Evolutionary conservation across 2,888 invertebrate species (phyloP).

Genomic region (Bellardia bayeri): DNA sequence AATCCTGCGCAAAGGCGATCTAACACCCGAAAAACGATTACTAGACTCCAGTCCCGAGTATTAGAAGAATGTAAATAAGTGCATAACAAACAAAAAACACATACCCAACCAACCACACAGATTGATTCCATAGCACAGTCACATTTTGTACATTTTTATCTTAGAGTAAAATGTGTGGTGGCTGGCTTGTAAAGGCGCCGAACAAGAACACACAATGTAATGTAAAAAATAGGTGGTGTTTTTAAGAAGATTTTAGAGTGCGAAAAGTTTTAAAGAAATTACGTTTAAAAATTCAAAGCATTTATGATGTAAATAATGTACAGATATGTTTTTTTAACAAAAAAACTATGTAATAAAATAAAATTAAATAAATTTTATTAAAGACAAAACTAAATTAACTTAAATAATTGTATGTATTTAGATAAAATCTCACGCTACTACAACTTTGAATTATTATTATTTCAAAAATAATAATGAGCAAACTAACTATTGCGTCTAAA

Average conservation of each 20-base stretch:
- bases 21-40: conserved; percentile 84
- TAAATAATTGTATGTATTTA: conserved; percentile 54
- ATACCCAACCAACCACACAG: no score
- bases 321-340: conserved; percentile 67
- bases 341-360: conserved; percentile 67
- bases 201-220: neutral
- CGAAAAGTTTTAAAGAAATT: conserved; percentile 29
- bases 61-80: conserved; percentile 72
- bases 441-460: conserved; percentile 69
- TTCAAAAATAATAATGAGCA: conserved; percentile 67
- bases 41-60: conserved; percentile 84
- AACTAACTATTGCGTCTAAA: conserved; percentile 34
- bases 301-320: conserved; percentile 74
- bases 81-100: no score
- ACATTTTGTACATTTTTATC: no score
- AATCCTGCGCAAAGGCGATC: conserved; percentile 83
- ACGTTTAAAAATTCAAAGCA: conserved; percentile 66
- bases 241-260: conserved; percentile 32
- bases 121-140: no score
- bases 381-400: conserved; percentile 68
- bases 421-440: conserved; percentile 57
- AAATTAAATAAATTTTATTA: conserved; percentile 69
- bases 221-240: conserved; percentile 23
- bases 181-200: neutral
- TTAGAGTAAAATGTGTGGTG: neutral